Conservation (phyloP, 2,113 vertebrate species). For the Hiodon alosoides region DNA sequence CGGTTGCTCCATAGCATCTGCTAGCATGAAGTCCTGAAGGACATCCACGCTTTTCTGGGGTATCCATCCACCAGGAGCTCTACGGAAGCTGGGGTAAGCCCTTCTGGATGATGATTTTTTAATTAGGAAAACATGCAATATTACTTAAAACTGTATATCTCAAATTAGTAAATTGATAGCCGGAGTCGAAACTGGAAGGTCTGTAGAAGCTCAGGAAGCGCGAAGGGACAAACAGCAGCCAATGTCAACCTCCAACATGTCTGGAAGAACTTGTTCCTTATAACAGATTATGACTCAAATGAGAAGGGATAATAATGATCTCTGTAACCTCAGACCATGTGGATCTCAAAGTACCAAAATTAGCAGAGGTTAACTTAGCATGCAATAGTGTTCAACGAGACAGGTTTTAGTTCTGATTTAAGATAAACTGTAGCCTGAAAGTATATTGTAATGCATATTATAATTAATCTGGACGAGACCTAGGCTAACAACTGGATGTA, state of each 20-base stretch:
- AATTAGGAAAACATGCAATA: too few relatives aligned
- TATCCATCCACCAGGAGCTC: neutral
- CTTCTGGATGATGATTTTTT: too few relatives aligned
- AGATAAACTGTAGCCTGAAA: neutral
- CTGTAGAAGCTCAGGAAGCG: neutral
- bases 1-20: neutral
- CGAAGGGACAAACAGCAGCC: neutral
- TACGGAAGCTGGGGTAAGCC: neutral
- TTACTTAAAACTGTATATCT: neutral
- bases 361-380: neutral
- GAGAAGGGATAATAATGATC: neutral
- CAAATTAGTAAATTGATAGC: neutral
- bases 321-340: neutral
- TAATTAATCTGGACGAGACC: neutral
- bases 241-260: neutral
- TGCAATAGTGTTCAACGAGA: conserved; percentile 5
- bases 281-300: neutral
- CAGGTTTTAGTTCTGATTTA: conserved; percentile 6
- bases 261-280: conserved; percentile 1
- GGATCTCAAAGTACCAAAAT: neutral
- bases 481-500: conserved; percentile 27
- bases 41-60: neutral
- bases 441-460: too few relatives aligned
- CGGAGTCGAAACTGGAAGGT: neutral
- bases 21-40: neutral